Conservation (phyloP, 2,113 vertebrate species). For the Haliaeetus leucogaster region DNA sequence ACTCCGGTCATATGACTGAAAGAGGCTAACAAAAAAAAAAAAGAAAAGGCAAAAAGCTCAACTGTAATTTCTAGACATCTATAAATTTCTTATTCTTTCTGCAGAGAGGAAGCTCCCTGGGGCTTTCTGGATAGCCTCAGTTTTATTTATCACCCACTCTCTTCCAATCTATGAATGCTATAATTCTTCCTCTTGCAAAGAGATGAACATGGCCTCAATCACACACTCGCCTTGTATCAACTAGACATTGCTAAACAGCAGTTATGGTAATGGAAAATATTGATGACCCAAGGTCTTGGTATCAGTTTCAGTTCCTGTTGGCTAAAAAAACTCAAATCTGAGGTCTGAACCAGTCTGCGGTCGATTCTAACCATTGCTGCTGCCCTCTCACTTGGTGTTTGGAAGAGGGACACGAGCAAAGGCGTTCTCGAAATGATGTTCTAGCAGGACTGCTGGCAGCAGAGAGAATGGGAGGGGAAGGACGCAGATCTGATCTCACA, state of each 20-base stretch:
- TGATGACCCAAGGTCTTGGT: not conserved
- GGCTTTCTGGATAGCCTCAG: constrained; percentile 64
- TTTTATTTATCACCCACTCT: constrained; percentile 68
- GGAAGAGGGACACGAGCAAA: not conserved
- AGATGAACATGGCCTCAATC: constrained; percentile 45
- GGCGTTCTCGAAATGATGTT: not conserved
- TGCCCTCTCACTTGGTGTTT: not conserved
- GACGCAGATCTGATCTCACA: fast-evolving
- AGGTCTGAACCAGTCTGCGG: not conserved
- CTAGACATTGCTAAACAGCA: constrained; percentile 12
- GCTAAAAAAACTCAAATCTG: not conserved
- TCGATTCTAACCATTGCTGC: not conserved
- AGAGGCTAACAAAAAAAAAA: constrained; percentile 51
- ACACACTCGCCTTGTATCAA: constrained; percentile 18
- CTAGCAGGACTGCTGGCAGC: not conserved
- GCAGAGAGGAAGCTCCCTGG: constrained; percentile 66
- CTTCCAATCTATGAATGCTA: constrained; percentile 59
- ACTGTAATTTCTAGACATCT: constrained; percentile 75
- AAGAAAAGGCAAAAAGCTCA: constrained; percentile 63
- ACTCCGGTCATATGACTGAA: constrained; percentile 68
- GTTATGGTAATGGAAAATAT: constrained; percentile 39
- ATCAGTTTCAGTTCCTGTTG: not conserved
- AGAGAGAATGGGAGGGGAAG: not conserved
- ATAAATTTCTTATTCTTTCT: constrained; percentile 75
- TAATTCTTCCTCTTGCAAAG: constrained; percentile 55